phyloP scores from a whole-genome alignment of 2,797 vertebrate genomes.

The Spinus pinus region DNA sequence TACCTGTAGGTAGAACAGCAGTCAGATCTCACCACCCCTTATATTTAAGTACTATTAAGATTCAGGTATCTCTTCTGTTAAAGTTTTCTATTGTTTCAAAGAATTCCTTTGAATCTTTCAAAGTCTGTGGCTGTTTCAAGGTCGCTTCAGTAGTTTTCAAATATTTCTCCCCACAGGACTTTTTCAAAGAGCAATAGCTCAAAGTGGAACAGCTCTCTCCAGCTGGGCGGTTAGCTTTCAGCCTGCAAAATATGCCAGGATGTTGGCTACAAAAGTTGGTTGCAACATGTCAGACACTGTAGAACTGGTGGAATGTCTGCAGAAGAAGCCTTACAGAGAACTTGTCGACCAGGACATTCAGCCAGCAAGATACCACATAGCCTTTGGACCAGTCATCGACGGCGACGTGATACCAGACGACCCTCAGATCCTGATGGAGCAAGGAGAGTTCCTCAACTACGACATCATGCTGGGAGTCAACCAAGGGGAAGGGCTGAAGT shows the following conservation, averaged over 20 bases:
- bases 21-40: neutral
- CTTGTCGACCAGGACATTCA: constrained; percentile 99
- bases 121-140: constrained; percentile 41
- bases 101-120: constrained; percentile 24
- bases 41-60: neutral
- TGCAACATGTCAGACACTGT: constrained; percentile 96
- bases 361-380: constrained; percentile 96
- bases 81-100: constrained; percentile 36
- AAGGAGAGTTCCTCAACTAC: constrained; percentile 99
- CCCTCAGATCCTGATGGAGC: constrained; percentile 98
- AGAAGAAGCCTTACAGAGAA: constrained; percentile 98
- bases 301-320: constrained; percentile 93
- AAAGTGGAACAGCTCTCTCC: constrained; percentile 96
- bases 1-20: neutral
- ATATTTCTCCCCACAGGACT: constrained; percentile 84
- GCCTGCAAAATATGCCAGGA: constrained; percentile 95
- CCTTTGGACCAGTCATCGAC: constrained; percentile 97
- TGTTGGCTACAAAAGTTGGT: constrained; percentile 96
- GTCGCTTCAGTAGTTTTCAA: constrained; percentile 56
- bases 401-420: constrained; percentile 98
- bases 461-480: constrained; percentile 99
- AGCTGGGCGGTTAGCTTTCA: constrained; percentile 99
- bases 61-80: neutral
- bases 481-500: constrained; percentile 97
- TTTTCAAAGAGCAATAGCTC: constrained; percentile 98